A percentile compares a stretch with the other conserved stretches of the same genome.
Evolutionary conservation across 30 jellyfish, hydroid and myxozoan species (phyloP).

Genomic region (Chrysaora quinquecirrha): DNA sequence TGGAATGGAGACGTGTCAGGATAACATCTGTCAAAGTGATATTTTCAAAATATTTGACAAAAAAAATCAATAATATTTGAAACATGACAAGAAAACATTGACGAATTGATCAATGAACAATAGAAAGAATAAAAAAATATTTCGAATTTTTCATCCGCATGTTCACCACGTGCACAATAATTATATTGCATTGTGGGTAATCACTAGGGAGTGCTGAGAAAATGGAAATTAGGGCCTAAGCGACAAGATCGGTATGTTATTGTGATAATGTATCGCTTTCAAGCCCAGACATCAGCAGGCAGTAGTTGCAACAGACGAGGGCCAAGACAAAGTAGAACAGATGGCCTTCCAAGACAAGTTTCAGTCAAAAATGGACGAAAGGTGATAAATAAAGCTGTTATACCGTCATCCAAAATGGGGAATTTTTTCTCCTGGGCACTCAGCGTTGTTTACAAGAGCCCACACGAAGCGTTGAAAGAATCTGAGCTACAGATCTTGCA

Average conservation of each 20-base stretch:
- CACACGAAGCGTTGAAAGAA: slow-evolving; percentile 44
- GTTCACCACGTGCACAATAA: too few species aligned
- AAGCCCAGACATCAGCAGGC: not conserved
- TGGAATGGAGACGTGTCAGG: too few species aligned
- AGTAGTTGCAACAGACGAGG: not conserved
- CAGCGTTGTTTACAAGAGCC: slow-evolving; percentile 21
- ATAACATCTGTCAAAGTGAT: too few species aligned
- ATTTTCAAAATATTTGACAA: too few species aligned
- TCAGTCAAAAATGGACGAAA: slow-evolving; percentile 1
- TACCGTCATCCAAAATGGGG: slow-evolving; percentile 12
- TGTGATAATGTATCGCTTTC: not conserved
- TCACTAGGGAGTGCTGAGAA: too few species aligned
- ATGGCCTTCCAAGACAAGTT: not conserved
- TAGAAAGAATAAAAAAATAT: too few species aligned
- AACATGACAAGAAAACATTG: too few species aligned
- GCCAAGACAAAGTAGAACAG: not conserved
- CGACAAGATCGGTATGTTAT: not conserved
- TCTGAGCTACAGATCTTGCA: slow-evolving; percentile 74
- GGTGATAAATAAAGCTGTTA: not conserved
- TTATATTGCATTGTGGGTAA: too few species aligned
- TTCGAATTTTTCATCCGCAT: too few species aligned
- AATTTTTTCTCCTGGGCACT: slow-evolving; percentile 48
- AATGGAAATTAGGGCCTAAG: too few species aligned
- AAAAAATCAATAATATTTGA: too few species aligned
- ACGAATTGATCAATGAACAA: too few species aligned